These are phyloP conservation scores for Selene dorsalis DNA, from an alignment of 2,797 vertebrate genomes.

Conservation along the genomic window DNA sequence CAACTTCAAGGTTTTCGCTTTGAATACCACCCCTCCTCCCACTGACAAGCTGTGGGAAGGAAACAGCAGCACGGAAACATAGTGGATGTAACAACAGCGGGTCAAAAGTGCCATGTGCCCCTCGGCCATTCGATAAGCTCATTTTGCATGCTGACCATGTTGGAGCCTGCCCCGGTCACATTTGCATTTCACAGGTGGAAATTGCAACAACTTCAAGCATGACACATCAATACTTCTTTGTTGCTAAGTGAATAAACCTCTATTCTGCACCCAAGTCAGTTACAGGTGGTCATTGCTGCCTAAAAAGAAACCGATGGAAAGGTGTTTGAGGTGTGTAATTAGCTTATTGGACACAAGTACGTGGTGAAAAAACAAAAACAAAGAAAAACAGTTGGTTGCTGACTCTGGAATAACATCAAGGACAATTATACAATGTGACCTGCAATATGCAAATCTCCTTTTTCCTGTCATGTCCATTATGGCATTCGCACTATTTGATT, in stretches of 20 bases:
- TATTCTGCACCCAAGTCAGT: constrained; percentile 29
- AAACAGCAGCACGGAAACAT: constrained; percentile 16
- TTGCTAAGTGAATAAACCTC: constrained; percentile 61
- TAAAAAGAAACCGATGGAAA: constrained; percentile 43
- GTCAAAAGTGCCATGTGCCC: constrained; percentile 44
- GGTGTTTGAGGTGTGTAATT: constrained; percentile 63
- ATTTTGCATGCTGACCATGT: constrained; percentile 71
- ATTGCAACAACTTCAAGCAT: constrained; percentile 52
- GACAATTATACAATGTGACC: constrained; percentile 2
- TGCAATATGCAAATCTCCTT: constrained; percentile 24
- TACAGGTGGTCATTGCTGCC: constrained; percentile 61
- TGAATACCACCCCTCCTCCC: constrained; percentile 45
- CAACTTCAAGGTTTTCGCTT: constrained; percentile 56
- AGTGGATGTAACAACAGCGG: constrained; percentile 38
- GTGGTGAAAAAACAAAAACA: constrained; percentile 21
- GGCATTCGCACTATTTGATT: constrained; percentile 38
- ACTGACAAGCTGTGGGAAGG: constrained; percentile 15
- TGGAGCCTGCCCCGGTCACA: constrained; percentile 53
- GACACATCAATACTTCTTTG: constrained; percentile 72
- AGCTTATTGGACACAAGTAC: constrained; percentile 40
- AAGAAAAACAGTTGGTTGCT: constrained; percentile 1
- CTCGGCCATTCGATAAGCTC: constrained; percentile 45
- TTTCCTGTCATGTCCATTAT: constrained; percentile 15
- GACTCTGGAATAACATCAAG: constrained; percentile 23
- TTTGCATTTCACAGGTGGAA: constrained; percentile 79